phyloP scores from a whole-genome alignment of 2,888 invertebrate genomes.

The Leptopilina drosophilae region DNA sequence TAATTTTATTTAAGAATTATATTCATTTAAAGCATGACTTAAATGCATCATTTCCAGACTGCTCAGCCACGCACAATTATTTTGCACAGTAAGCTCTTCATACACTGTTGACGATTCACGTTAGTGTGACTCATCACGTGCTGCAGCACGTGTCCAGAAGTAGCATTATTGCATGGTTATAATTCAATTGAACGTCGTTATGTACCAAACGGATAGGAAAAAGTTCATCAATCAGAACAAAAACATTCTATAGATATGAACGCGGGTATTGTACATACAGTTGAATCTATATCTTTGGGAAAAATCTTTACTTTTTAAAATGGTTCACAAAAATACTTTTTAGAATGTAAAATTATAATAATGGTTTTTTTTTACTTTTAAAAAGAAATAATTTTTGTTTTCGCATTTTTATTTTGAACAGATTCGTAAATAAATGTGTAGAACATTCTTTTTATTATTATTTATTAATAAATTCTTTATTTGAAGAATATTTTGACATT shows the following conservation, averaged over 20 bases:
- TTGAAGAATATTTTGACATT: no score
- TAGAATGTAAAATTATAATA: no score
- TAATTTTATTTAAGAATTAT: not conserved
- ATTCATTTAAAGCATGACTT: not conserved
- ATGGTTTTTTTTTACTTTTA: no score
- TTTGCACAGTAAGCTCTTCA: slow-evolving; percentile 19
- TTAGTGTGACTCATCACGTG: slow-evolving; percentile 24
- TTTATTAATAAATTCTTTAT: no score
- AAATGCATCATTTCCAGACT: not conserved
- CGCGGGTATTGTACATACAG: not conserved
- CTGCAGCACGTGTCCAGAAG: slow-evolving; percentile 28
- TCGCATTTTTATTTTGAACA: no score
- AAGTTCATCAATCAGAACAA: slow-evolving; percentile 19
- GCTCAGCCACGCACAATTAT: slow-evolving; percentile 6
- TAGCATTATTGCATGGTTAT: slow-evolving; percentile 18
- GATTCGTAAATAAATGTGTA: no score
- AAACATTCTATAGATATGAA: not conserved
- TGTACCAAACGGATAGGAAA: not conserved
- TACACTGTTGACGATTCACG: slow-evolving; percentile 6
- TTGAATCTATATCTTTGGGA: not conserved
- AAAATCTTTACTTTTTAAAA: no score
- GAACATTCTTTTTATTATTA: no score
- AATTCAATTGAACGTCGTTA: slow-evolving; percentile 24
- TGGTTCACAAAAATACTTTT: no score
- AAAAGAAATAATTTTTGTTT: no score